These are phyloP conservation scores for Cheumatopsyche charites DNA, from an alignment of 1,140 invertebrate genomes.

Conservation along the genomic window DNA sequence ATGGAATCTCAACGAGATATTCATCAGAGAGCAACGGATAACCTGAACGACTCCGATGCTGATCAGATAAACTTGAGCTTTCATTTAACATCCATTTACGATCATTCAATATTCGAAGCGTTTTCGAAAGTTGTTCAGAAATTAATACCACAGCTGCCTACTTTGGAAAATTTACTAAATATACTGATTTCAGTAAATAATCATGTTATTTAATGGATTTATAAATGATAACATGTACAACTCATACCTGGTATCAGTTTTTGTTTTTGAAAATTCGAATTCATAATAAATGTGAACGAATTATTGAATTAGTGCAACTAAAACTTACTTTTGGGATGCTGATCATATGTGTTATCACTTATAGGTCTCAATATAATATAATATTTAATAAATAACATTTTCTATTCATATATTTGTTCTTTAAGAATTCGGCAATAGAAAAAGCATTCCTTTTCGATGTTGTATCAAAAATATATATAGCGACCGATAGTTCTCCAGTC, in stretches of 20 bases:
- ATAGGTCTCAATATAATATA: no score
- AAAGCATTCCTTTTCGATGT: slow-evolving; percentile 99
- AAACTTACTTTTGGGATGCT: no score
- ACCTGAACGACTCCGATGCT: slow-evolving; percentile 85
- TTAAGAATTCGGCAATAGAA: slow-evolving; percentile 95
- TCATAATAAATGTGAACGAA: no score
- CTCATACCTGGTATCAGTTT: no score
- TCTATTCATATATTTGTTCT: background rate
- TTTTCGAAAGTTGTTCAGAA: slow-evolving; percentile 99
- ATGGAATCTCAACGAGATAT: slow-evolving; percentile 99
- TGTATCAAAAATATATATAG: slow-evolving; percentile 99
- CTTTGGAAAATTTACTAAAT: slow-evolving; percentile 97
- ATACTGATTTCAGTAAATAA: slow-evolving; percentile 95
- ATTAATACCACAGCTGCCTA: slow-evolving; percentile 95
- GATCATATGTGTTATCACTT: no score
- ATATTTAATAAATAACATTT: no score
- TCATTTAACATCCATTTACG: slow-evolving; percentile 98
- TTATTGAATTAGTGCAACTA: no score
- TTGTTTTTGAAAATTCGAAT: no score
- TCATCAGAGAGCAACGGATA: slow-evolving; percentile 94
- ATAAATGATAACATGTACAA: no score
- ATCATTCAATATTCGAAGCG: slow-evolving; percentile 99
- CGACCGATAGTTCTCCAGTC: slow-evolving; percentile 98
- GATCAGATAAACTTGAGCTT: slow-evolving; percentile 92
- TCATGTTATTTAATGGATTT: no score